A percentile compares a stretch with the other conserved stretches of the same genome.
These are phyloP conservation scores for Pandemis cinnamomeana DNA, from an alignment of 2,888 invertebrate species.

Conservation along the genomic window DNA sequence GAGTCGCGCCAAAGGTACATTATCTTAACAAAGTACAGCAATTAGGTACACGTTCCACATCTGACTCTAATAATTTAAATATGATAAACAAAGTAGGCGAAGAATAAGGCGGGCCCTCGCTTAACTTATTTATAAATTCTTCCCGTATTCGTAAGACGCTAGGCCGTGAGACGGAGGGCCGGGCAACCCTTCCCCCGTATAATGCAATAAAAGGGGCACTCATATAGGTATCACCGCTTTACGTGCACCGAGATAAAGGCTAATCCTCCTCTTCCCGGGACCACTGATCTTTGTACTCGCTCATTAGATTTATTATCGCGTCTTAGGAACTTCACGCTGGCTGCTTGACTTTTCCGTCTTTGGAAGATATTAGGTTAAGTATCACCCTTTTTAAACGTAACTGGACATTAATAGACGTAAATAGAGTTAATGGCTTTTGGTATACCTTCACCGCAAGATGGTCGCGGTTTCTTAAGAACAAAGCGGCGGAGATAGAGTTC, in stretches of 20 bases:
- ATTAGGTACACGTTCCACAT: slow-evolving; percentile 85
- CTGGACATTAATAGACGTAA: slow-evolving; percentile 6
- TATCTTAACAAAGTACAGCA: slow-evolving; percentile 85
- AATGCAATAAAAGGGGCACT: slow-evolving; percentile 84
- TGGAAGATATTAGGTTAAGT: no score
- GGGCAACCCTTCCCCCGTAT: slow-evolving; percentile 76
- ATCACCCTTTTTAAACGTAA: neutral
- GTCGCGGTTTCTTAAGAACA: slow-evolving; percentile 45
- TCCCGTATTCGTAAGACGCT: slow-evolving; percentile 67
- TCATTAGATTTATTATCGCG: slow-evolving; percentile 62
- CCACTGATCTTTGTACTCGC: slow-evolving; percentile 70
- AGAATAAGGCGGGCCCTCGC: slow-evolving; percentile 76
- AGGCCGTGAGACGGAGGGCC: slow-evolving; percentile 55
- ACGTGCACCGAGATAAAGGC: slow-evolving; percentile 77
- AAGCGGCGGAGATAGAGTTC: slow-evolving; percentile 69
- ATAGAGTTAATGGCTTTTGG: slow-evolving; percentile 14
- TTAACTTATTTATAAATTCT: slow-evolving; percentile 84
- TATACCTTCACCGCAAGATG: slow-evolving; percentile 30
- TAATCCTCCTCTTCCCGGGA: slow-evolving; percentile 71
- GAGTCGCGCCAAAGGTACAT: slow-evolving; percentile 84
- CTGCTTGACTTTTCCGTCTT: slow-evolving; percentile 19
- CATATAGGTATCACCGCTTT: slow-evolving; percentile 82
- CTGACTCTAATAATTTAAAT: slow-evolving; percentile 85
- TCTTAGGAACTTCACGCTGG: slow-evolving; percentile 35
- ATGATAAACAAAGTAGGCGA: slow-evolving; percentile 83